Conservation (phyloP, 2,888 invertebrate genomes). For the Rhamnusium bicolor region DNA sequence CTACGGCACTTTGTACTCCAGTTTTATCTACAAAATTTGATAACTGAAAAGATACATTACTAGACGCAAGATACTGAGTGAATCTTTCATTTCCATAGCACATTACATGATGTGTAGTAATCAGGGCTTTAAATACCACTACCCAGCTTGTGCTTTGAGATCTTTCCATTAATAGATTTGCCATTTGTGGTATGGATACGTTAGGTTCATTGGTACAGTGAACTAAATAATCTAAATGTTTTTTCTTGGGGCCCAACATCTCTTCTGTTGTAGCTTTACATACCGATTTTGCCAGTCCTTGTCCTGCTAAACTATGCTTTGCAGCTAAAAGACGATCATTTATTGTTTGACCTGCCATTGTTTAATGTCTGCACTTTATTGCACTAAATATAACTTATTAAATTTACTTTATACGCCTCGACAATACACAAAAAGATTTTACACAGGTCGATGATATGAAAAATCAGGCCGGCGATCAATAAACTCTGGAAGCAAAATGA, state of each 20-base stretch:
- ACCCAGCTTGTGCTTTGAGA: slow-evolving; percentile 99
- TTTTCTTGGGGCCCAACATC: slow-evolving; percentile 99
- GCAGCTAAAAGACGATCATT: slow-evolving; percentile 98
- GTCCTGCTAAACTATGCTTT: slow-evolving; percentile 98
- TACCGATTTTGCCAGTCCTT: slow-evolving; percentile 99
- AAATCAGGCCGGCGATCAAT: slow-evolving; percentile 66
- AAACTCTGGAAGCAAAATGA: slow-evolving; percentile 43
- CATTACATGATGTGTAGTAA: slow-evolving; percentile 99
- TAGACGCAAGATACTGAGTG: slow-evolving; percentile 99
- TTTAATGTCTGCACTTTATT: slow-evolving; percentile 36
- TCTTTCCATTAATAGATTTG: slow-evolving; percentile 97
- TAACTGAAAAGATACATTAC: slow-evolving; percentile 99
- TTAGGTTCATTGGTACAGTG: slow-evolving; percentile 99
- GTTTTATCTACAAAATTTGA: slow-evolving; percentile 98
- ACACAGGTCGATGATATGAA: slow-evolving; percentile 61
- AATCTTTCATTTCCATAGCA: slow-evolving; percentile 99
- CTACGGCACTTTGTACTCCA: slow-evolving; percentile 92
- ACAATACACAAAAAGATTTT: slow-evolving; percentile 39
- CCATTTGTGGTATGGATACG: slow-evolving; percentile 99
- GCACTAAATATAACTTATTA: slow-evolving; percentile 30
- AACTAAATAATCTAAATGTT: slow-evolving; percentile 99
- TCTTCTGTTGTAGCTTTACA: slow-evolving; percentile 99
- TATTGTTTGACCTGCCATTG: slow-evolving; percentile 97
- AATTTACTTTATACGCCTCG: slow-evolving; percentile 35
- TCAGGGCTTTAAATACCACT: slow-evolving; percentile 97